Base-by-base conservation (phyloP, 2,797 vertebrate genomes). In the Cephalopachus bancanus region DNA sequence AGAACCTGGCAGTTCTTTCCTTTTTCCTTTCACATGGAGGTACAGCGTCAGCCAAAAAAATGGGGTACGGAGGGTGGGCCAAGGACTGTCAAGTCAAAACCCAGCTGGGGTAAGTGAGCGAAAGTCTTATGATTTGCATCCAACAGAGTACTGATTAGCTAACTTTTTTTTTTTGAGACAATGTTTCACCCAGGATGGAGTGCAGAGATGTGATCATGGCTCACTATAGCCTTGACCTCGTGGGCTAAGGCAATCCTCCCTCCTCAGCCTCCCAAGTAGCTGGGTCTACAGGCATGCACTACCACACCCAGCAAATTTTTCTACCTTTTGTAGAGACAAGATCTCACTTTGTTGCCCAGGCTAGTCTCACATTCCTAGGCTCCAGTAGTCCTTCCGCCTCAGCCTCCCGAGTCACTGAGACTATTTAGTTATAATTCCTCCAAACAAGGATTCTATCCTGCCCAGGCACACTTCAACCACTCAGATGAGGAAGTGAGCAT, bases 71-170 rank as follows among this genome's bases (percentile, higher is more conserved):
- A 65, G 26, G 10, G 30, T 26, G n/a, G 44, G 74, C 64, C 30
- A 55, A 79, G 69, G 44, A 80, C 59, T 65, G 17, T 85, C 60
- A 85, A 88, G 71, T 80, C 62, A 44, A 97, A 65, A 16, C 69
- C 55, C 78, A 55, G 24, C 57, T 74, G 20, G 81, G 51, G 3
- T 65, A 64, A 64, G 49, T 71, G 80, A 92, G 53, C 51, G 62
- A 89, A 94, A 95, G 71, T 37, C 84, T 53, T 69, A 81, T 69
- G 69, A 78, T 69, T 88, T 44, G 67, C 7, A 79, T n/a, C 59
- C 26, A 78, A 30, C 19, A 11, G 20, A 28, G 71, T 57, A 83
- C 10, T 92, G 84, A 17, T 28, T 55, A 79, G 65, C 28, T 83
- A 92, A 60, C 53, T 59, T 81, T 44, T 81, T n/a, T 19, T 26